Evolutionary conservation across 2,797 vertebrate species (phyloP), one percentile per base, ranked within the genome.

Genomic region (Lacerta viridis): DNA sequence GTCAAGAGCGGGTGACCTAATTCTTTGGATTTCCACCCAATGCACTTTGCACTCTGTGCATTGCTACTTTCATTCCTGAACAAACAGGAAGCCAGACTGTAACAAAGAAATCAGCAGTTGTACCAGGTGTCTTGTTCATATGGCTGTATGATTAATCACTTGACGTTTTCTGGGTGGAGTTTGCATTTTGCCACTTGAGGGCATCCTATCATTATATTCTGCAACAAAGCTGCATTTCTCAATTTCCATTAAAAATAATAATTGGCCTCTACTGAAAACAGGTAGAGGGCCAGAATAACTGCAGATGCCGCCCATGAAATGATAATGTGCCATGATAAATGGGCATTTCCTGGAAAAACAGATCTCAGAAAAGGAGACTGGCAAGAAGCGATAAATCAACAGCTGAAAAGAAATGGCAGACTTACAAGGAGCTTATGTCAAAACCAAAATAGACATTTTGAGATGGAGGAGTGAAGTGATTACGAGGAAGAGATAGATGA

Each of bases 121-220:
- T 90, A 84, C 7, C 76, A 89, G 68, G 4, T 2, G 27, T 36
- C 5, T 79, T 36, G 90, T 66, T 77, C 61, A 76, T 87, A 87
- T 46, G 0, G 6, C 74, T 46, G 3, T 50, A 9, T 55, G 88
- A 71, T 78, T 85, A 95, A 81, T 36, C 13, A 91, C 68, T 91
- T 88, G 64, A 71, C 83, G 59, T 74, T 94, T 94, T 87, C 87
- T 92, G 93, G 95, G 93, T 92, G 96, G 94, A 95, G 95, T 95
- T 88, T 91, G 29, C 92, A 93, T 95, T 94, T 97, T 96, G 94
- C 97, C 97, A 97, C 97, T 97, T 97, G 97, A 97, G 97, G 97
- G 97, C 97, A 97, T 96, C 93, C 95, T 97, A 93, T 93, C 96
- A 95, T 97, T 96, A 94, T 93, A 82, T 94, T 96, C 95, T 76